Conservation (phyloP, 2,888 invertebrate species). For the Andrena trimmerana region DNA sequence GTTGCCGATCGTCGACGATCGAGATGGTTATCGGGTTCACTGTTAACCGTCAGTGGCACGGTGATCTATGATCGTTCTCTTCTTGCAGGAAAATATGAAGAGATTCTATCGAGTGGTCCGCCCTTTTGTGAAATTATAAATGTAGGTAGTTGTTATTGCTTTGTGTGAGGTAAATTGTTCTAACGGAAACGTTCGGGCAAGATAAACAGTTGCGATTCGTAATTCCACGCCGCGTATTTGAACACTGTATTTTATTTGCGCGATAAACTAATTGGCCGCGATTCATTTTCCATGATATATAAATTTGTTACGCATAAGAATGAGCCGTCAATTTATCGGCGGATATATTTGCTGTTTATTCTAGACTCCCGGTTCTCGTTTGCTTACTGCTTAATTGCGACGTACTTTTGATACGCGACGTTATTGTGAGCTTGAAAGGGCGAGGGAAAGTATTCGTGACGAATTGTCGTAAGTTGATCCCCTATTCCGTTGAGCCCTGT, state of each 20-base stretch:
- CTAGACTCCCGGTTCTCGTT: constrained; percentile 10
- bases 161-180: too few species aligned
- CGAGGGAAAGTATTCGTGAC: neutral
- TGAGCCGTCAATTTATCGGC: constrained; percentile 46
- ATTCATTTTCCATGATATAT: constrained; percentile 48
- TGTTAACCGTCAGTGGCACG: neutral
- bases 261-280: constrained; percentile 50
- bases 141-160: too few species aligned
- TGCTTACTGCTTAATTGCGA: constrained; percentile 33
- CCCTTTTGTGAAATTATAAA: too few species aligned
- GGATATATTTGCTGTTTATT: constrained; percentile 45
- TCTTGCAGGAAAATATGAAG: too few species aligned
- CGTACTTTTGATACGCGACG: constrained; percentile 25
- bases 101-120: too few species aligned
- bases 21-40: constrained; percentile 1
- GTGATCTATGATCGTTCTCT: too few species aligned
- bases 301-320: constrained; percentile 52
- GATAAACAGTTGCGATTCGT: neutral
- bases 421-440: neutral
- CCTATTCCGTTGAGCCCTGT: neutral
- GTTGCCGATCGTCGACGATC: neutral
- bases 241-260: constrained; percentile 25
- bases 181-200: too few species aligned
- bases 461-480: neutral
- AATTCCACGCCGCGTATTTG: neutral